Evolutionary conservation across 2,797 vertebrate species (phyloP), one percentile per base, ranked within the genome.

Genomic region (Parauchenoglanis ngamensis): DNA sequence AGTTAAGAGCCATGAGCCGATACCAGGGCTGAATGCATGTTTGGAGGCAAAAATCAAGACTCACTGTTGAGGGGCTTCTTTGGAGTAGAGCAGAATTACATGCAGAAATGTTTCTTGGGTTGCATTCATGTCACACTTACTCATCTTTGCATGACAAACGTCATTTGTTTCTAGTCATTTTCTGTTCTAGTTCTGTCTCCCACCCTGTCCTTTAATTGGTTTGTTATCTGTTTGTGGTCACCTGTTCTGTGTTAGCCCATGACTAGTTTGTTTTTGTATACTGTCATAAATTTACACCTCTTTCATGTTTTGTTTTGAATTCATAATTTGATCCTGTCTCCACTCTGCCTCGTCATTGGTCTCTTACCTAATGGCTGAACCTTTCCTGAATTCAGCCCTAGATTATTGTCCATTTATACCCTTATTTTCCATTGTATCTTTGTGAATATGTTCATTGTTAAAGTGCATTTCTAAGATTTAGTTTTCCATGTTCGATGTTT

Each of bases 1-100:
- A 85, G 92, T 89, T 90, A 83, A 89, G 89, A 89, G 75, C 40
- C 88, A 82, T 87, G 85, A 88, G 89, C 93, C 89, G 75, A 91
- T 93, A 90, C 78, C 59, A 68, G 63, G 77, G 70, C 86, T 78
- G 76, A 67, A 89, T 85, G 72, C 84, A 65, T 90, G 72, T 80
- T 88, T 87, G 90, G 91, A 73, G 49, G 89, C 52, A 89, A 86
- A 87, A 84, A 89, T 75, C 31, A 67, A 65, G 84, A 44, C n/a
- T 72, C 52, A 54, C 46, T 52, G 40, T 65, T 49, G 0, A 11
- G 23, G 83, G 35, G 59, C 31, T n/a, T 61, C 56, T 44, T 40
- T 15, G 21, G 12, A 44, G 35, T 80, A 35, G 35, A 67, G 28
- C 52, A 52, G 54, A 87, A 15, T 40, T 59, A 23, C 49, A 35